Evolutionary conservation across 2,888 invertebrate species (phyloP).

Genomic region (Eupithecia exiguata): DNA sequence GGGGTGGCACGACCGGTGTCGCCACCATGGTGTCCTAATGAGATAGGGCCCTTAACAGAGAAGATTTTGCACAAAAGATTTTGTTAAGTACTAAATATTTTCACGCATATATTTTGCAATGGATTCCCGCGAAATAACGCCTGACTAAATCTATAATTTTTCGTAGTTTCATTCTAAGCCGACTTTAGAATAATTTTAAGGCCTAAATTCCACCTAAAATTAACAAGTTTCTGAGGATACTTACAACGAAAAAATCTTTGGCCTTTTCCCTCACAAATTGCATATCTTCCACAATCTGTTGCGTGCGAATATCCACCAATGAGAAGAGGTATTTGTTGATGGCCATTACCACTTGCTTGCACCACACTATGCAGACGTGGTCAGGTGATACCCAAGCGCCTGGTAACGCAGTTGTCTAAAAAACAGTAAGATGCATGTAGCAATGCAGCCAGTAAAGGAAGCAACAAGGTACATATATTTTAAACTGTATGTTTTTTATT

Average conservation of each 20-base stretch:
- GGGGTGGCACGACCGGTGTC: too few species aligned
- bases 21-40: too few species aligned
- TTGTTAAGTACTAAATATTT: too few species aligned
- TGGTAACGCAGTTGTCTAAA: conserved; percentile 89
- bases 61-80: too few species aligned
- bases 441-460: neutral
- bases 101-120: too few species aligned
- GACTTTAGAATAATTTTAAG: neutral
- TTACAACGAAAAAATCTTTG: conserved; percentile 69
- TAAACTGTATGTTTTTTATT: too few species aligned
- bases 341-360: conserved; percentile 92
- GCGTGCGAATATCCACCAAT: conserved; percentile 84
- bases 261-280: conserved; percentile 58
- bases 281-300: conserved; percentile 64
- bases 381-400: conserved; percentile 94
- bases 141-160: too few species aligned
- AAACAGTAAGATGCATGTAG: conserved; percentile 33
- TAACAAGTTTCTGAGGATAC: conserved; percentile 8
- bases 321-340: conserved; percentile 92
- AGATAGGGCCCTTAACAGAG: too few species aligned
- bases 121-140: too few species aligned
- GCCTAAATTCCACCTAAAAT: too few species aligned
- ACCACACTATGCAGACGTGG: conserved; percentile 97
- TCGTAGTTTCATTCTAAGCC: neutral
- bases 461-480: neutral